These are phyloP conservation scores for Oryzias woworae DNA, from an alignment of 2,113 vertebrate genomes.

Conservation along the genomic window DNA sequence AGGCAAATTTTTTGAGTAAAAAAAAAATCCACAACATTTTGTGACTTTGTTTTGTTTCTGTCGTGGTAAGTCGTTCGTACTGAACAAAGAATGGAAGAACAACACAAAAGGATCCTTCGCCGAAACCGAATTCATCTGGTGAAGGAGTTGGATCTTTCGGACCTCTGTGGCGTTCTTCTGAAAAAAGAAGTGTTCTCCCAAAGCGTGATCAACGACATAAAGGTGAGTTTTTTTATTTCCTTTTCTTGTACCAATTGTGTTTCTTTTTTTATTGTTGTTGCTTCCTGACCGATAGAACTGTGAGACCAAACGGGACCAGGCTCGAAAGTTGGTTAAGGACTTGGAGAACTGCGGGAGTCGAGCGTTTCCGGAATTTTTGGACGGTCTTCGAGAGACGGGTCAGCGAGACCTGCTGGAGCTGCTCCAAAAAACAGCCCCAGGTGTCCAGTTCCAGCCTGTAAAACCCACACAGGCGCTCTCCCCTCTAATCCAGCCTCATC, in stretches of 20 bases:
- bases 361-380: slow-evolving; percentile 84
- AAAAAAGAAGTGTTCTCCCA: slow-evolving; percentile 81
- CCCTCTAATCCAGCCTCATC: slow-evolving; percentile 52
- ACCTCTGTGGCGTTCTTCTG: slow-evolving; percentile 81
- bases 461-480: slow-evolving; percentile 17
- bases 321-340: slow-evolving; percentile 84
- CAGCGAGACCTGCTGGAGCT: slow-evolving; percentile 73
- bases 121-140: slow-evolving; percentile 78
- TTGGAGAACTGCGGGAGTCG: slow-evolving; percentile 86
- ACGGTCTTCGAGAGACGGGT: slow-evolving; percentile 82
- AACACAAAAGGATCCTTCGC: slow-evolving; percentile 76
- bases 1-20: no score
- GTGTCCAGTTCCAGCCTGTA: slow-evolving; percentile 17
- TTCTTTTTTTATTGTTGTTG: no score
- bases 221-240: slow-evolving; percentile 68
- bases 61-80: background rate
- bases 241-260: no score
- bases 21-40: no score
- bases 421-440: slow-evolving; percentile 58
- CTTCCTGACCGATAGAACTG: slow-evolving; percentile 67
- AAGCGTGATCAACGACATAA: slow-evolving; percentile 89
- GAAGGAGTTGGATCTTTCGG: slow-evolving; percentile 68
- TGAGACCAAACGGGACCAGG: slow-evolving; percentile 82
- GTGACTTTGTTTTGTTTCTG: background rate
- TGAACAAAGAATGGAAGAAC: slow-evolving; percentile 78